Evolutionary conservation across 2,888 invertebrate genomes (phyloP).

Genomic region (Drosophila helvetica): DNA sequence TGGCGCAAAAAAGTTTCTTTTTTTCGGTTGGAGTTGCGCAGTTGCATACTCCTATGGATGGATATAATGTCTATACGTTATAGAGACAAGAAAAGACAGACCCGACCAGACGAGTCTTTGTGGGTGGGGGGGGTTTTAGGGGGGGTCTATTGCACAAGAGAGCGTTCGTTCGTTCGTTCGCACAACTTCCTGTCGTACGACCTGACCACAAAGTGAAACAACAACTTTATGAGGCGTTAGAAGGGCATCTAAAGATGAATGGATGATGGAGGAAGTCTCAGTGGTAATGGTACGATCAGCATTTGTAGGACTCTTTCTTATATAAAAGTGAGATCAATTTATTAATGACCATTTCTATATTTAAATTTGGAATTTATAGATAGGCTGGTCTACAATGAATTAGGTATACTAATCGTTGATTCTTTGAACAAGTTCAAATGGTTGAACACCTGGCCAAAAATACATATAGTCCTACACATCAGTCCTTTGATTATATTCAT

Average conservation of each 20-base stretch:
- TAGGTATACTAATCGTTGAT: too few species aligned
- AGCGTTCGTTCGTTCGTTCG: not conserved
- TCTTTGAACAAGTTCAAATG: too few species aligned
- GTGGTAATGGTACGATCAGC: not conserved
- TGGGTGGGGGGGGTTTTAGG: too few species aligned
- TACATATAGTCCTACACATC: not conserved
- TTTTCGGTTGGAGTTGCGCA: constrained; percentile 67
- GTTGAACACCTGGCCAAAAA: too few species aligned
- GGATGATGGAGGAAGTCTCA: not conserved
- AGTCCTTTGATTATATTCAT: not conserved
- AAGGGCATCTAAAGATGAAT: constrained; percentile 12
- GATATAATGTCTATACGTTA: constrained; percentile 46
- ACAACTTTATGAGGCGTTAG: constrained; percentile 37
- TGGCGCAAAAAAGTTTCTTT: constrained; percentile 75
- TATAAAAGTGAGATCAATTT: too few species aligned
- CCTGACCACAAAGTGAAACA: constrained; percentile 2
- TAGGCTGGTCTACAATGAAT: too few species aligned
- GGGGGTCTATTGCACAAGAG: constrained; percentile 60
- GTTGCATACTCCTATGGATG: constrained; percentile 53
- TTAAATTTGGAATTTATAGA: not conserved
- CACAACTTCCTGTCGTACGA: constrained; percentile 64
- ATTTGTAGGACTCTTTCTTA: not conserved
- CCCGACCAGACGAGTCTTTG: constrained; percentile 39
- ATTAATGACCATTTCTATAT: too few species aligned
- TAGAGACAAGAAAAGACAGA: constrained; percentile 25